phyloP scores from a whole-genome alignment of 2,113 vertebrate genomes.

The Callipepla californica region DNA sequence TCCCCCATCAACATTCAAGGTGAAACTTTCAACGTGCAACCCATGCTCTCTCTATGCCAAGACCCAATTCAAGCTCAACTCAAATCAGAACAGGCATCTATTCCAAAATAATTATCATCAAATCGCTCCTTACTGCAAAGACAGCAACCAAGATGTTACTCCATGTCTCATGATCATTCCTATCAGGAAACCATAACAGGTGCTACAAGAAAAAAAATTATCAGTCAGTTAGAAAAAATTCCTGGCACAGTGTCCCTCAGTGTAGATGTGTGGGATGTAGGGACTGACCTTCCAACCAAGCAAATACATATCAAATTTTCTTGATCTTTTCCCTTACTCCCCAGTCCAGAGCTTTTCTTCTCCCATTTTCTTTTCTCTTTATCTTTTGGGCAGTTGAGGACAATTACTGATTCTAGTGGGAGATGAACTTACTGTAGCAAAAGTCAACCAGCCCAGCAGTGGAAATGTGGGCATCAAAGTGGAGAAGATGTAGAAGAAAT shows the following conservation, averaged over 20 bases:
- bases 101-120: background rate
- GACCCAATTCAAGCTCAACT: background rate
- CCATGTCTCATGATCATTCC: accelerated
- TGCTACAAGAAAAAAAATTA: background rate
- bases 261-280: background rate
- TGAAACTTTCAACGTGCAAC: background rate
- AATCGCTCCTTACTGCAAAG: conserved; percentile 47
- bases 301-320: background rate
- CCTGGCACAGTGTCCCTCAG: accelerated
- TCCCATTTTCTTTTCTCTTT: background rate
- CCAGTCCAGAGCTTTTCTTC: background rate
- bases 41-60: background rate
- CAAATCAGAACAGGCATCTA: background rate
- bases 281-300: background rate
- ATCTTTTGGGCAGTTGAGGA: background rate
- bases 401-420: background rate
- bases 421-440: background rate
- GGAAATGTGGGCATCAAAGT: conserved; percentile 82
- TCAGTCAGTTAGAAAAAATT: background rate
- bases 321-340: background rate
- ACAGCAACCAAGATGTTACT: background rate
- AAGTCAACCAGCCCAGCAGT: conserved; percentile 71
- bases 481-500: background rate
- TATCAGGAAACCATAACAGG: accelerated
- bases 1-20: background rate